These are phyloP conservation scores for Yponomeuta plumbellus DNA, from an alignment of 2,888 invertebrate species.

Conservation along the genomic window DNA sequence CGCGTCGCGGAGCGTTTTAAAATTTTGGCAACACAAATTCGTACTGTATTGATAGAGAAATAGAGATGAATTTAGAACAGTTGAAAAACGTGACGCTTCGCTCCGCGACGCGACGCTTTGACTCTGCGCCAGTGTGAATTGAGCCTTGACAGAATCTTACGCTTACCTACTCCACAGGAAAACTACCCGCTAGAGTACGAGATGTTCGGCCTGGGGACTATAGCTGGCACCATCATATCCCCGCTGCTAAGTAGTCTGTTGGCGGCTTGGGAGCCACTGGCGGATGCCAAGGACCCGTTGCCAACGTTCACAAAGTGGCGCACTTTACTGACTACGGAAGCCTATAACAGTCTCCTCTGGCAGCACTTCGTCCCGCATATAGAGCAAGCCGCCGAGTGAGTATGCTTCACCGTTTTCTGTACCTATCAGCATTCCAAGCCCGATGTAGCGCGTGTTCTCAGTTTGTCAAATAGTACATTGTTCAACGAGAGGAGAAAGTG, in stretches of 20 bases:
- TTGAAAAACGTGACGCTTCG: too few relatives aligned
- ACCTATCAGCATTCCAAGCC: too few relatives aligned
- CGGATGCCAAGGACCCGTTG: slow-evolving; percentile 79
- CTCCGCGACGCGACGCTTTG: too few relatives aligned
- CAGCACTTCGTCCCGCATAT: slow-evolving; percentile 93
- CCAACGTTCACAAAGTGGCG: slow-evolving; percentile 84
- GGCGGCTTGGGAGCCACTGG: slow-evolving; percentile 87
- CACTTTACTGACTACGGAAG: slow-evolving; percentile 78
- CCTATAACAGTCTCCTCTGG: slow-evolving; percentile 91
- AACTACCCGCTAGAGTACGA: slow-evolving; percentile 80
- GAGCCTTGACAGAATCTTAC: too few relatives aligned
- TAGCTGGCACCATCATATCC: slow-evolving; percentile 90
- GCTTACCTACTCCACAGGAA: slow-evolving; percentile 34
- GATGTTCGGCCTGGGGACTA: slow-evolving; percentile 87
- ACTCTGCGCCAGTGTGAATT: too few relatives aligned
- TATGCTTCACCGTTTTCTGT: slow-evolving; percentile 30
- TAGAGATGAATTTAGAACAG: too few relatives aligned
- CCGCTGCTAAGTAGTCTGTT: slow-evolving; percentile 87
- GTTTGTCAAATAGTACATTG: too few relatives aligned
- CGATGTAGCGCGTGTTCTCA: too few relatives aligned
- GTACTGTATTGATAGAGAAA: too few relatives aligned
- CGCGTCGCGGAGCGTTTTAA: too few relatives aligned
- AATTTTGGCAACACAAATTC: too few relatives aligned
- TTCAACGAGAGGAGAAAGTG: too few relatives aligned
- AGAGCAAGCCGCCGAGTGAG: slow-evolving; percentile 83